Conservation (phyloP, 2,888 invertebrate species). For the Agonopterix arenella region DNA sequence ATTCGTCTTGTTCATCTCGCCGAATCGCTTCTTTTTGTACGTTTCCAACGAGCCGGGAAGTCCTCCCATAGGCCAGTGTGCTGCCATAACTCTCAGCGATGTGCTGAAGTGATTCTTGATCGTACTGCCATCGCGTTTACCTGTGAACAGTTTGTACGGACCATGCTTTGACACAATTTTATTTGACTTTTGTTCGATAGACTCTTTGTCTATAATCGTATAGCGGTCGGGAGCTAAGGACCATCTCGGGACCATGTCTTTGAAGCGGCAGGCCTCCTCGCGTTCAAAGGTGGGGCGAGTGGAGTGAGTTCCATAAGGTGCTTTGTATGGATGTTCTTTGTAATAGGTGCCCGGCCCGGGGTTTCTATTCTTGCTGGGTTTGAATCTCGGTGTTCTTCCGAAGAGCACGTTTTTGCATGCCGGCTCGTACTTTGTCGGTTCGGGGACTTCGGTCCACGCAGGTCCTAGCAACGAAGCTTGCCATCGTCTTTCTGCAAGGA, state of each 20-base stretch:
- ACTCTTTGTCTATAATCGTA: conserved; percentile 44
- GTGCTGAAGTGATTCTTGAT: conserved; percentile 73
- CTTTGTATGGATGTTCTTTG: conserved; percentile 40
- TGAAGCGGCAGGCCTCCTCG: conserved; percentile 55
- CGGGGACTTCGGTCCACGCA: conserved; percentile 44
- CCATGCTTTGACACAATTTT: conserved; percentile 54
- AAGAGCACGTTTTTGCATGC: conserved; percentile 52
- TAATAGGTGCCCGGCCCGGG: conserved; percentile 62
- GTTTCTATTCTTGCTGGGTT: conserved; percentile 17
- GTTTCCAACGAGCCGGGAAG: conserved; percentile 45
- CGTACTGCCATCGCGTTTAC: conserved; percentile 60
- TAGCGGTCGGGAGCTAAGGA: conserved; percentile 59
- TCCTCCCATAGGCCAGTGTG: conserved; percentile 51
- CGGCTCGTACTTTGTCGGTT: conserved; percentile 26
- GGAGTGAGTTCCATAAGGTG: conserved; percentile 51
- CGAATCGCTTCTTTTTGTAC: conserved; percentile 45
- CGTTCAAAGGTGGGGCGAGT: conserved; percentile 44
- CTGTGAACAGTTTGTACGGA: conserved; percentile 67
- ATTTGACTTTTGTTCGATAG: conserved; percentile 49
- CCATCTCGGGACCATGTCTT: conserved; percentile 40
- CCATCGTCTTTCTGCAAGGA: conserved; percentile 41
- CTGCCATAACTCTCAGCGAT: conserved; percentile 31
- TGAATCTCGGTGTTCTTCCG: conserved; percentile 42
- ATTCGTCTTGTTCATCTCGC: conserved; percentile 56
- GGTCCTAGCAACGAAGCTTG: conserved; percentile 43